Evolutionary conservation across 2,888 invertebrate species (phyloP).

Genomic region (Antheraea yamamai): DNA sequence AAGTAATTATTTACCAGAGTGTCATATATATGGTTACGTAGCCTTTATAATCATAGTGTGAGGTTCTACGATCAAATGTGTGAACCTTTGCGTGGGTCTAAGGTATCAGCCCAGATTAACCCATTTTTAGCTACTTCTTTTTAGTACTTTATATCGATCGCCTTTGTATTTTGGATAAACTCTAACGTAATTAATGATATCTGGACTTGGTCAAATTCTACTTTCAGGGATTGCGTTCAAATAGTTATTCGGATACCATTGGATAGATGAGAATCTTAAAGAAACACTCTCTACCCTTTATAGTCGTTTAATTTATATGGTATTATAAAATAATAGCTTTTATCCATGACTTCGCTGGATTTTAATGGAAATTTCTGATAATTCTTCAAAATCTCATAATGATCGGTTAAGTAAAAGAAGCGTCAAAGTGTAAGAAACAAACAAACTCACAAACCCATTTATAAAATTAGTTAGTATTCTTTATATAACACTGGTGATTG

Average conservation of each 20-base stretch:
- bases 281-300: neutral
- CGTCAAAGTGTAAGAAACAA: no score
- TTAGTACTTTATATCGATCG: neutral
- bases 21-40: conserved; percentile 22
- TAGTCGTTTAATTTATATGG: neutral
- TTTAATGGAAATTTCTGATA: no score
- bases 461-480: neutral
- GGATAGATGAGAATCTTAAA: no score
- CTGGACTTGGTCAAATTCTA: no score
- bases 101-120: neutral
- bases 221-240: neutral
- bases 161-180: no score
- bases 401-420: no score
- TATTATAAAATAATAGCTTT: no score
- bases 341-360: no score
- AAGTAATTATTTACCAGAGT: conserved; percentile 39
- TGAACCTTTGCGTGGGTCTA: neutral
- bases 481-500: neutral
- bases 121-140: neutral
- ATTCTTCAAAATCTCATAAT: no score
- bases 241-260: neutral
- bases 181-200: no score
- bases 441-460: no score
- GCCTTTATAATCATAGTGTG: neutral
- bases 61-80: neutral